A percentile compares a stretch with the other conserved stretches of the same genome.
Evolutionary conservation across 2,113 vertebrate species (phyloP).

Genomic region (Ailuropoda melanoleuca): DNA sequence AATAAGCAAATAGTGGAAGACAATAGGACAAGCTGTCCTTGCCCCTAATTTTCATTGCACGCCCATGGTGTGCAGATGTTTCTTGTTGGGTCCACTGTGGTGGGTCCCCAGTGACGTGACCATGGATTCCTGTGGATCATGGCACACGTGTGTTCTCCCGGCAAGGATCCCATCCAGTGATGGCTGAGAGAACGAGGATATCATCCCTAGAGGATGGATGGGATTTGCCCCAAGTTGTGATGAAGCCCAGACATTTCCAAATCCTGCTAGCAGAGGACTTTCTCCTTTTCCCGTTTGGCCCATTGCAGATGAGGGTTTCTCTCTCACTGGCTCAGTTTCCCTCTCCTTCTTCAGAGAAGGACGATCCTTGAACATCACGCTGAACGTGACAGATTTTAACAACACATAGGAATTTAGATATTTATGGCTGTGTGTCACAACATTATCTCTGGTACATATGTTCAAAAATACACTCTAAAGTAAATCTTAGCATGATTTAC

Average conservation of each 20-base stretch:
- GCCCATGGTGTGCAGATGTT: rapidly evolving
- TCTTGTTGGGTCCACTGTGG: rapidly evolving
- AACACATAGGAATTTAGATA: background rate
- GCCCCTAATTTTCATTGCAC: rapidly evolving
- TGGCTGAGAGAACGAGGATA: rapidly evolving
- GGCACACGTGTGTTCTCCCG: background rate
- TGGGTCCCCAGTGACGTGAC: rapidly evolving
- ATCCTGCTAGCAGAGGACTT: rapidly evolving
- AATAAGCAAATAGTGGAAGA: background rate
- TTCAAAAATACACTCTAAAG: background rate
- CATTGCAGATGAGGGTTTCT: rapidly evolving
- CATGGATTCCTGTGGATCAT: rapidly evolving
- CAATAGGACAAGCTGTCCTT: rapidly evolving
- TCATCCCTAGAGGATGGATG: rapidly evolving
- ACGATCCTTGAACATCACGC: rapidly evolving
- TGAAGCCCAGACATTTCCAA: rapidly evolving
- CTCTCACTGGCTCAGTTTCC: rapidly evolving
- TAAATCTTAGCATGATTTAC: background rate
- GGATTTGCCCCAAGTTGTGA: rapidly evolving
- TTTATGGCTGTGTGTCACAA: background rate
- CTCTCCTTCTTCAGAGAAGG: background rate
- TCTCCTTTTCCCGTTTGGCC: rapidly evolving
- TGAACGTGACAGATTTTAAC: background rate
- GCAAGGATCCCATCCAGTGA: rapidly evolving
- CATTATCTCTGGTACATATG: background rate